Conservation (phyloP, 1,140 invertebrate genomes). For the Vollenhovia emeryi region DNA sequence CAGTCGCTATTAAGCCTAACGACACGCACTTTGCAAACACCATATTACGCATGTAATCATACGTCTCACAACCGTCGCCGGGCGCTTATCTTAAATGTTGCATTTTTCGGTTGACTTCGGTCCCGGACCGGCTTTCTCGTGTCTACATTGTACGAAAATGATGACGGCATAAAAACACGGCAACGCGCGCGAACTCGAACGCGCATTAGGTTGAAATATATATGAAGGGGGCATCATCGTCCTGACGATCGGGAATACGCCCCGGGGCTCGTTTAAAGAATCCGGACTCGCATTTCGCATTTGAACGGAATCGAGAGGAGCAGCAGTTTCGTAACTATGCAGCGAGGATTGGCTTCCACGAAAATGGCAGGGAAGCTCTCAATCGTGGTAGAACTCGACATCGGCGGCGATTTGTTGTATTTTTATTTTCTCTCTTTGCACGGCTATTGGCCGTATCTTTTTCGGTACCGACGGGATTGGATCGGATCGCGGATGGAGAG, state of each 20-base stretch:
- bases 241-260: conserved; percentile 36
- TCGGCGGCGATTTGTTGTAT: conserved; percentile 41
- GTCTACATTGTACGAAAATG: conserved; percentile 53
- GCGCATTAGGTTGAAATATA: conserved; percentile 52
- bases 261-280: conserved; percentile 42
- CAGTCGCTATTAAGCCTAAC: conserved; percentile 41
- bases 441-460: conserved; percentile 14
- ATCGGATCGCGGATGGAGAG: conserved; percentile 3
- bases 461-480: conserved; percentile 30
- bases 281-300: conserved; percentile 37
- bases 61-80: conserved; percentile 1
- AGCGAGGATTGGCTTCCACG: conserved; percentile 42
- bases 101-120: conserved; percentile 31
- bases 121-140: conserved; percentile 23
- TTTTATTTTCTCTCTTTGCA: conserved; percentile 19
- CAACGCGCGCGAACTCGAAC: conserved; percentile 31
- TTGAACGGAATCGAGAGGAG: conserved; percentile 42
- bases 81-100: conserved; percentile 38
- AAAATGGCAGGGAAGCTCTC: conserved; percentile 53
- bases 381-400: conserved; percentile 28
- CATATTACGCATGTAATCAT: conserved; percentile 48
- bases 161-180: conserved; percentile 40
- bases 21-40: conserved; percentile 20
- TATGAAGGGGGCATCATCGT: conserved; percentile 18
- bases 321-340: conserved; percentile 55